Conservation (phyloP, 2,888 invertebrate genomes). For the Papilio demoleus region DNA sequence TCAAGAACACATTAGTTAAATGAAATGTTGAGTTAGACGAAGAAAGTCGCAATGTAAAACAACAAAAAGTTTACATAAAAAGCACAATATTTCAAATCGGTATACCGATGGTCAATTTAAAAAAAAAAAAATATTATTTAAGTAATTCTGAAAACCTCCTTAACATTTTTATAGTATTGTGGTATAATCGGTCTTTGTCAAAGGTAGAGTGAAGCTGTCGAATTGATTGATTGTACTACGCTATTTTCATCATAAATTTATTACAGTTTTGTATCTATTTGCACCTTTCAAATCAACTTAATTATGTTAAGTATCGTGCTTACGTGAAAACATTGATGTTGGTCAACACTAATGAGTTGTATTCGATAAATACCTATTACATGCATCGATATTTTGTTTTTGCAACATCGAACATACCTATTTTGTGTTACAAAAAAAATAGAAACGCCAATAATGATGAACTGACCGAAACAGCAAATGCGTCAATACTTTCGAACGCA, state of each 20-base stretch:
- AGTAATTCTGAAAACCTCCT: not conserved
- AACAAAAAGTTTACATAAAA: slow-evolving; percentile 10
- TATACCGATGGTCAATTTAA: not conserved
- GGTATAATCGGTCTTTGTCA: not conserved
- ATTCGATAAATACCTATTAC: slow-evolving; percentile 16
- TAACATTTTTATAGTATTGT: not conserved
- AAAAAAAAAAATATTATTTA: not conserved
- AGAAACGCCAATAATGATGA: slow-evolving; percentile 15
- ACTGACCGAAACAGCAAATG: not conserved
- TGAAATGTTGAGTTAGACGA: slow-evolving; percentile 8
- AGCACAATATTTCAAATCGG: not conserved
- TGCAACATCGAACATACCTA: slow-evolving; percentile 9
- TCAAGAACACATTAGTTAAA: slow-evolving; percentile 29
- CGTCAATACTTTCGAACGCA: slow-evolving; percentile 31
- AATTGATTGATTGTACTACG: not conserved
- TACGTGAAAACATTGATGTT: slow-evolving; percentile 7
- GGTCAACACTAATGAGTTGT: slow-evolving; percentile 9
- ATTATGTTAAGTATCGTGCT: slow-evolving; percentile 2
- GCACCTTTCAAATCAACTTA: not conserved
- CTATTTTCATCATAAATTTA: slow-evolving; percentile 4
- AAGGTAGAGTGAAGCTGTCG: not conserved
- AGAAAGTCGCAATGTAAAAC: not conserved
- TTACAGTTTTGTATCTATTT: not conserved
- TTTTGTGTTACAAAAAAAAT: slow-evolving; percentile 15
- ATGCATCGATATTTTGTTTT: slow-evolving; percentile 12